A percentile compares a stretch with the other conserved stretches of the same genome.
These are phyloP conservation scores for Podarcis muralis DNA, from an alignment of 2,113 vertebrate genomes.

Conservation along the genomic window DNA sequence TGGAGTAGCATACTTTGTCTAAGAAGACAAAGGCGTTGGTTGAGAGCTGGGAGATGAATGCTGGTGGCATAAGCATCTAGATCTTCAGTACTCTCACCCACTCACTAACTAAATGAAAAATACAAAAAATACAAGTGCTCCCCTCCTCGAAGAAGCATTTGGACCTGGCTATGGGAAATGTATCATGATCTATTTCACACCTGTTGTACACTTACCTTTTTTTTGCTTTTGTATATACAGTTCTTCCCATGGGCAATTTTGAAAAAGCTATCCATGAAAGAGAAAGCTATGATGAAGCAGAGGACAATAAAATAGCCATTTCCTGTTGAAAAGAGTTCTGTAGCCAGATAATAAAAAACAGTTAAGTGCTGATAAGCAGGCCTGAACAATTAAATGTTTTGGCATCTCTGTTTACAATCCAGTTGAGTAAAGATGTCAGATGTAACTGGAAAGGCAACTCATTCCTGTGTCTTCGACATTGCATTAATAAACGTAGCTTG, in stretches of 20 bases:
- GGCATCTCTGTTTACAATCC: not conserved
- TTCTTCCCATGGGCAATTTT: not conserved
- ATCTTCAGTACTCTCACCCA: not conserved
- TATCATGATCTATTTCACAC: not conserved
- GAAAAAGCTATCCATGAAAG: not conserved
- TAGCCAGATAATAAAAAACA: not conserved
- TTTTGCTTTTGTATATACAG: not conserved
- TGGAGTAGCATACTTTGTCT: not conserved
- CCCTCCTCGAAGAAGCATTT: not conserved
- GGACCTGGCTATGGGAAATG: not conserved
- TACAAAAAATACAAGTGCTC: not conserved
- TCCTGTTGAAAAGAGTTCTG: not conserved
- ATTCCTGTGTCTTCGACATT: not conserved
- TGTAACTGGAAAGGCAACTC: not conserved
- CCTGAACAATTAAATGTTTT: not conserved
- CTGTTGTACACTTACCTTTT: not conserved
- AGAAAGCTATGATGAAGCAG: not conserved
- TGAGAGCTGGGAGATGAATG: not conserved
- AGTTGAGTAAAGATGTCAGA: not conserved
- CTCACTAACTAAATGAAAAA: not conserved
- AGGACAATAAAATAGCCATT: not conserved
- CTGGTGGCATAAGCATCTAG: not conserved
- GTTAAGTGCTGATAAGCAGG: not conserved
- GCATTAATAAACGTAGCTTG: not conserved
- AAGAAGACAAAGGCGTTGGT: not conserved